Base-by-base conservation (phyloP, 37 sponge, comb jelly and placozoan species). In the Crambe crambe region DNA sequence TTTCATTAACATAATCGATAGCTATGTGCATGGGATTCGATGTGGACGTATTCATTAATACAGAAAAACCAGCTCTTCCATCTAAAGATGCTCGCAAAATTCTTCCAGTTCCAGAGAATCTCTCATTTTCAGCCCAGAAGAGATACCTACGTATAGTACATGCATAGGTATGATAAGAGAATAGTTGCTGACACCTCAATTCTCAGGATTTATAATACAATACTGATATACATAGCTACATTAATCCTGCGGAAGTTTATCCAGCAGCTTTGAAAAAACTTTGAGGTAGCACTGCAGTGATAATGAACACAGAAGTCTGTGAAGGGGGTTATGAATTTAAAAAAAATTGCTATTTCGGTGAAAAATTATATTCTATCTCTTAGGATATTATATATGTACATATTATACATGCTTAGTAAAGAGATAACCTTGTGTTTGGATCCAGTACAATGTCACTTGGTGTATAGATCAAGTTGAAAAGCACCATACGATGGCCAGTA, bases 71-170 rank as follows among this genome's bases (percentile, higher is more conserved):
- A 58, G 40, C 42, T 30, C 27, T 22, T 17, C 73, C 73, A 43
- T 72, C 73, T 43, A 72, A 43, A 25, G 73, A 72, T 20, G 73
- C 73, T 30, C 73, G 47, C 21, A 58, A 3, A 12, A 58, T 12
- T 12, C 59, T 4, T 22, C 54, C 51, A n/a, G 25, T n/a, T 9
- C 5, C 9, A 27, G 42, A n/a, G 0, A 12, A 5, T 9, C 31
- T 34, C 27, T 80, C 70, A 80, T 65, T 78, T n/a, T 80, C 87
- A 41, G 81, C 31, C 87, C 87, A 86, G 58, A 74, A 86, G 59
- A 86, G 25, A 30, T 30, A 43, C n/a, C 86, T 84, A 37, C 38
- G 32, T 21, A 26, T 30, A 12, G n/a, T n/a, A 58, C 54, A 51
- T 51, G 15, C 54, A 51, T 9, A 51, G 15, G 54, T 51, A 15